Evolutionary conservation across 2,797 vertebrate genomes (phyloP).

Genomic region (Megalops cyprinoides): DNA sequence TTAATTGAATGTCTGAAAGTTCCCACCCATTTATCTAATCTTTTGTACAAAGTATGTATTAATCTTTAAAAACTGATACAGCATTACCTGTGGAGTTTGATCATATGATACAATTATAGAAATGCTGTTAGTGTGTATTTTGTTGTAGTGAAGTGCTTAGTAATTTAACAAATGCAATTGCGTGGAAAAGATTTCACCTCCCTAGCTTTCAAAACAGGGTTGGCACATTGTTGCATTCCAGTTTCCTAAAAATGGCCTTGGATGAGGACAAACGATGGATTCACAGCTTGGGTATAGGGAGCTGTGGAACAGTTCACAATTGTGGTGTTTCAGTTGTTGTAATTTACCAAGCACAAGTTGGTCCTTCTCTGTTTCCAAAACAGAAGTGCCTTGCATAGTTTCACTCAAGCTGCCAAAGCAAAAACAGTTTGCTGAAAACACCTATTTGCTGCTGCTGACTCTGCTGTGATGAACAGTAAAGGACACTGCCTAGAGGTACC

Average conservation of each 20-base stretch:
- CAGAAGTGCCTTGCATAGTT: neutral
- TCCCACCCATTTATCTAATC: neutral
- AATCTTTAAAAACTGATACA: neutral
- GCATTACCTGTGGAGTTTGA: neutral
- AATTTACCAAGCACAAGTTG: neutral
- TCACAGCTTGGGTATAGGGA: neutral
- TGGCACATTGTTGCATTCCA: neutral
- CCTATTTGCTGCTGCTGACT: neutral
- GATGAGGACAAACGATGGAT: neutral
- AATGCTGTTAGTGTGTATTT: neutral
- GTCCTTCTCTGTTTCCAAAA: constrained; percentile 12
- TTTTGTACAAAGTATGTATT: too few relatives aligned
- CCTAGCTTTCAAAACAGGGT: neutral
- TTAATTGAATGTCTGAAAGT: too few relatives aligned
- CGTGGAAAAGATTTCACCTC: neutral
- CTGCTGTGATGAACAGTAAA: constrained; percentile 1
- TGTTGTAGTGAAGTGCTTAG: neutral
- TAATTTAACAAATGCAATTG: neutral
- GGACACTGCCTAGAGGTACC: neutral
- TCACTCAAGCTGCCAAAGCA: neutral
- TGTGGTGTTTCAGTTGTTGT: neutral
- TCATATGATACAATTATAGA: neutral
- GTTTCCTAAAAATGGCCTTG: neutral
- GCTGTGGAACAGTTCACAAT: neutral
- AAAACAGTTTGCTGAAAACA: too few relatives aligned